phyloP scores from a whole-genome alignment of 2,888 invertebrate species.

The Cephalotes varians region DNA sequence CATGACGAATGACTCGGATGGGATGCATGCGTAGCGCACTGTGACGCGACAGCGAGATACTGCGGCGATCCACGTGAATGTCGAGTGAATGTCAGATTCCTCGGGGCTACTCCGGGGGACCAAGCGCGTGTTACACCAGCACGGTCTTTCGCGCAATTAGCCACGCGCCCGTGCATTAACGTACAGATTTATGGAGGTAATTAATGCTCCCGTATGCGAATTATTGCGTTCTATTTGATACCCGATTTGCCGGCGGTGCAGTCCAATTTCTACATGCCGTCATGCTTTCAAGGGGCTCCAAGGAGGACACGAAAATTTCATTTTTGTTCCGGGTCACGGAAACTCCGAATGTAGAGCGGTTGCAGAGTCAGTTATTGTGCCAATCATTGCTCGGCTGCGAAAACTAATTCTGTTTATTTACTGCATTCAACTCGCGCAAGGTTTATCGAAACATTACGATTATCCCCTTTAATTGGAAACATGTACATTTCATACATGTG shows the following conservation, averaged over 20 bases:
- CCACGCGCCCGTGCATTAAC: constrained; percentile 70
- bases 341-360: neutral
- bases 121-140: constrained; percentile 53
- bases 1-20: constrained; percentile 36
- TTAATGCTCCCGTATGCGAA: constrained; percentile 68
- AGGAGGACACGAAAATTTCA: neutral
- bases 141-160: constrained; percentile 75
- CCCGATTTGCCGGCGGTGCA: constrained; percentile 50
- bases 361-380: neutral
- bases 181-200: constrained; percentile 73
- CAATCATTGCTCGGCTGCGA: neutral
- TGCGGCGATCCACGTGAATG: constrained; percentile 46
- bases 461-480: constrained; percentile 36
- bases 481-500: constrained; percentile 8
- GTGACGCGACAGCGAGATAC: constrained; percentile 33
- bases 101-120: constrained; percentile 44
- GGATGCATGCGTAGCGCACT: neutral
- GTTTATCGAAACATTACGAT: constrained; percentile 29
- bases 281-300: neutral
- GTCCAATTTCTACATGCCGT: constrained; percentile 42
- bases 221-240: constrained; percentile 66
- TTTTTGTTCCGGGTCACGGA: neutral
- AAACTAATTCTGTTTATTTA: constrained; percentile 33
- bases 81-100: constrained; percentile 67
- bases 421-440: neutral